These are phyloP conservation scores for Apus apus DNA, from an alignment of 2,113 vertebrate genomes.

Conservation along the genomic window DNA sequence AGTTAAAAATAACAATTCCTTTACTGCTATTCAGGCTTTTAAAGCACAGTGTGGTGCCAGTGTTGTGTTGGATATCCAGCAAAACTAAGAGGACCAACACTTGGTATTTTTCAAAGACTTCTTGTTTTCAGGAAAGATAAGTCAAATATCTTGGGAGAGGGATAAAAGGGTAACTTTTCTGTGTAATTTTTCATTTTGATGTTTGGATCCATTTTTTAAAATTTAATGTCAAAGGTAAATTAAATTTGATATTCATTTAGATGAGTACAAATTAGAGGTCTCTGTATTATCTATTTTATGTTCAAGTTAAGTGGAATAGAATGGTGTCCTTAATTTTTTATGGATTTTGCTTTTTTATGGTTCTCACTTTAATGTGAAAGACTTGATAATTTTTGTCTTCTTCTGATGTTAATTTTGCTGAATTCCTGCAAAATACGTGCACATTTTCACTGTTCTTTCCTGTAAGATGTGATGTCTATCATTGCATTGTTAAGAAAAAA, in stretches of 20 bases:
- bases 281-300: background rate
- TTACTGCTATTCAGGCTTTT: background rate
- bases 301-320: background rate
- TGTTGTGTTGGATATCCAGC: background rate
- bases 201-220: background rate
- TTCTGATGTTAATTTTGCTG: background rate
- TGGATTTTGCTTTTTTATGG: background rate
- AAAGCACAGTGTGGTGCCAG: background rate
- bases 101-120: background rate
- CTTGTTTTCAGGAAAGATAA: background rate
- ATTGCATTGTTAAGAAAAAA: background rate
- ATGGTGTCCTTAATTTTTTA: background rate
- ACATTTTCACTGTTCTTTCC: background rate
- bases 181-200: background rate
- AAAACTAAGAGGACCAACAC: background rate
- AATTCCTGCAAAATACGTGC: background rate
- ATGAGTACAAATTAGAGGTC: background rate
- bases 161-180: background rate
- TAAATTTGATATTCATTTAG: background rate
- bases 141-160: background rate
- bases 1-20: background rate
- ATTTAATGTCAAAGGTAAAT: background rate
- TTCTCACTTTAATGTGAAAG: background rate
- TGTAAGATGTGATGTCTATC: constrained; percentile 21
- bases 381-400: background rate